Evolutionary conservation across 2,797 vertebrate species (phyloP), one percentile per base, ranked within the genome.

Genomic region (Girardinus metallicus): DNA sequence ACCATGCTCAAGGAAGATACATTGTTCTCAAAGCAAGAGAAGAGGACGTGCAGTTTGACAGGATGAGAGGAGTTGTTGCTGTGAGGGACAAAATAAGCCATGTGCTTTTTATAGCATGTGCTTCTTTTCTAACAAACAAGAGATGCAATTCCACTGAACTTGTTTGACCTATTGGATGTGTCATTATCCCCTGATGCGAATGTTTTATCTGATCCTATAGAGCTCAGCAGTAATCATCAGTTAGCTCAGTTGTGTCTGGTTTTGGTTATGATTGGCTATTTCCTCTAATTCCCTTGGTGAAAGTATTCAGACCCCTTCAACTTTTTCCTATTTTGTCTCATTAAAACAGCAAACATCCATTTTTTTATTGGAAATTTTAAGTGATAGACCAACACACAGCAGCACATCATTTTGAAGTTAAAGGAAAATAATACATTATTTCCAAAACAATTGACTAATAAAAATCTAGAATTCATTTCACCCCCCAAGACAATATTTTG

Each of bases 11-110:
- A 79, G 91, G 81, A 82, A 92, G 90, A 85, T 74, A 89, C 92
- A 92, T 94, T 93, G 92, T 94, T 92, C 85, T 91, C 79, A 73
- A 60, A 77, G 15, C 15, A 57, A 86, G 82, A 91, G 77, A 85
- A 88, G 87, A 90, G 93, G 87, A 81, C 93, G 92, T 92, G 92
- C 92, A 83, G 88, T 93, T 91, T 92, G 91, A 93, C 91, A 86
- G 90, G 90, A 85, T 85, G 83, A 80, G 86, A 89, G 66, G 82
- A 85, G 84, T 89, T 83, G 78, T 53, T 78, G 79, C 75, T 70
- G 43, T 46, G 78, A 70, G 81, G 78, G 80, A 75, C 23, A 44
- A 71, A 71, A 46, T 43, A 71, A 44, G 43, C 68, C 68, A 46
- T 44, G 18, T 68, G 36, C 36, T 68, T 41, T 70, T 70, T 70